Base-by-base conservation (phyloP, 1,140 invertebrate genomes). In the Tetramorium simillimum region DNA sequence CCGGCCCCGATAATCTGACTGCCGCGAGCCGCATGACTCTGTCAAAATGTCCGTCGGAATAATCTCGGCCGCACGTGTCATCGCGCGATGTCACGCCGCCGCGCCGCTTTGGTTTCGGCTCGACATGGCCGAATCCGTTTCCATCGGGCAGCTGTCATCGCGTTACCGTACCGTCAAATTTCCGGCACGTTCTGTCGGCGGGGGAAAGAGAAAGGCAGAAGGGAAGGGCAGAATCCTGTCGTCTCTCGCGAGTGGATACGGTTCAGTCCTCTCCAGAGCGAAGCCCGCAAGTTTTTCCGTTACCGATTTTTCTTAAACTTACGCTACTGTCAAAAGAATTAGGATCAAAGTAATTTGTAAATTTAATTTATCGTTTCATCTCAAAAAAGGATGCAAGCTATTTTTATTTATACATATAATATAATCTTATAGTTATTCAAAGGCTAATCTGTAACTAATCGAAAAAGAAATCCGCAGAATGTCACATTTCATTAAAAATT, bases 131-230 rank as follows among this genome's bases (percentile, higher is more conserved):
- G 69, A 84, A 84, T 84, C 81, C 81, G 69, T 84, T 84, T 72
- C 62, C 81, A 84, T 84, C 69, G 69, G 58, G 40, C 69, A 75
- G 81, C 81, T 84, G 81, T 84, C 81, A 53, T 75, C 81, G 69
- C 81, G 69, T 63, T 75, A 75, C 56, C 81, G 69, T 73, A 84
- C 24, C 69, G 53, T 84, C 81, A 75, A 84, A 84, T 84, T 84
- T 84, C 81, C 81, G 81, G 69, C 24, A 46, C 18, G 81, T 75
- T 24, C 51, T 12, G 40, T 18, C 53, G 28, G 24, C 28, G 16
- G 28, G 60, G 24, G 28, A 9, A 2, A 33, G 60, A 33, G 28
- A 28, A 33, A 33, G 7, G 16, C 16, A 18, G 14, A 33, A 16
- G 24, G 24, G 28, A n/a, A 18, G 60, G n/a, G 24, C n/a, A n/a